Conservation (phyloP, 2,113 vertebrate species). For the Asarcornis scutulata region DNA sequence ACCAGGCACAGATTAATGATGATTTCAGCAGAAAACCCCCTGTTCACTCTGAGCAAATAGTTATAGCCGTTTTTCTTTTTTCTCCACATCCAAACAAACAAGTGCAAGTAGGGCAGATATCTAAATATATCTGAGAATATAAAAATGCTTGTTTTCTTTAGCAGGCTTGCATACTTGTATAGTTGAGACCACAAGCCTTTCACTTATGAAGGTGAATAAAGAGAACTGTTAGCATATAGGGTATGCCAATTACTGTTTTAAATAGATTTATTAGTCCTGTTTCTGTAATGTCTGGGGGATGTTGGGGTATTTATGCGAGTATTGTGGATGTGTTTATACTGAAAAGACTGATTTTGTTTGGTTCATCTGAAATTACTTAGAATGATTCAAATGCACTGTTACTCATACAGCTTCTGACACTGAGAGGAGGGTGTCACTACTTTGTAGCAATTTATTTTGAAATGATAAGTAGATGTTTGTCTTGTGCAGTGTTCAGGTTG, state of each 20-base stretch:
- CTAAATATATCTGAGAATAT: background rate
- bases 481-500: background rate
- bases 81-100: background rate
- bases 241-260: background rate
- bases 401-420: background rate
- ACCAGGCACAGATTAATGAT: background rate
- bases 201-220: background rate
- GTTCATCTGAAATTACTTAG: conserved; percentile 35
- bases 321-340: conserved; percentile 21
- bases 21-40: background rate
- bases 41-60: background rate
- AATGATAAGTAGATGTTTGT: conserved; percentile 57
- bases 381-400: background rate
- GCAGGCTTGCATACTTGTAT: background rate
- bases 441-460: conserved; percentile 62
- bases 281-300: background rate
- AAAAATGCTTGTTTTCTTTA: background rate
- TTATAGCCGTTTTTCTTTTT: background rate
- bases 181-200: background rate
- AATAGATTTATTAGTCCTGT: background rate
- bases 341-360: conserved; percentile 31
- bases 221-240: background rate
- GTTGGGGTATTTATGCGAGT: background rate
- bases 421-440: background rate
- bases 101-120: background rate